These are phyloP conservation scores for Fringilla coelebs DNA, from an alignment of 2,797 vertebrate species.

Conservation along the genomic window DNA sequence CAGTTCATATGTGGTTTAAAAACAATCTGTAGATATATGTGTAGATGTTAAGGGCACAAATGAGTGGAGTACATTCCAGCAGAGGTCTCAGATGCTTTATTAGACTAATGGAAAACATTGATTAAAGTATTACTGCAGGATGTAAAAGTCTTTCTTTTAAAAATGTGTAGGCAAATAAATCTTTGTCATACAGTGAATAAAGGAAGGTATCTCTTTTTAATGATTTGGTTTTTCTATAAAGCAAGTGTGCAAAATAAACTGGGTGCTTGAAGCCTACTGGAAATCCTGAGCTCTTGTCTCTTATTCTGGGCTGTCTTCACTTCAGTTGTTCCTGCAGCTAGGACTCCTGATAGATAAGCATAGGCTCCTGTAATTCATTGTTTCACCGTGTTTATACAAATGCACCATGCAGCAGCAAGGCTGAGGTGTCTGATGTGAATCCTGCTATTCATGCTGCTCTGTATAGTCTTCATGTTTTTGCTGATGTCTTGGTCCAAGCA, in stretches of 20 bases:
- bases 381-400: background rate
- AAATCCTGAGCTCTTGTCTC: background rate
- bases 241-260: background rate
- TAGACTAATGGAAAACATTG: conserved; percentile 12
- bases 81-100: background rate
- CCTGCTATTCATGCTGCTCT: background rate
- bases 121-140: background rate
- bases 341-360: background rate
- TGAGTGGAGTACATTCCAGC: background rate
- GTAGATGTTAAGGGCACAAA: background rate
- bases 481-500: background rate
- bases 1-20: background rate
- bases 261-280: background rate
- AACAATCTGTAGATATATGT: background rate
- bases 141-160: background rate
- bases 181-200: background rate
- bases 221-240: background rate
- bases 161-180: background rate
- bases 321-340: background rate
- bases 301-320: background rate
- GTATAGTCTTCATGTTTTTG: background rate
- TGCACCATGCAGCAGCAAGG: background rate
- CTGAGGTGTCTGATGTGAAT: background rate
- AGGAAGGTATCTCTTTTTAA: background rate
- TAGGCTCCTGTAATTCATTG: background rate